These are phyloP conservation scores for Drosophila lacteicornis DNA, from an alignment of 1,140 invertebrate genomes.

Conservation along the genomic window DNA sequence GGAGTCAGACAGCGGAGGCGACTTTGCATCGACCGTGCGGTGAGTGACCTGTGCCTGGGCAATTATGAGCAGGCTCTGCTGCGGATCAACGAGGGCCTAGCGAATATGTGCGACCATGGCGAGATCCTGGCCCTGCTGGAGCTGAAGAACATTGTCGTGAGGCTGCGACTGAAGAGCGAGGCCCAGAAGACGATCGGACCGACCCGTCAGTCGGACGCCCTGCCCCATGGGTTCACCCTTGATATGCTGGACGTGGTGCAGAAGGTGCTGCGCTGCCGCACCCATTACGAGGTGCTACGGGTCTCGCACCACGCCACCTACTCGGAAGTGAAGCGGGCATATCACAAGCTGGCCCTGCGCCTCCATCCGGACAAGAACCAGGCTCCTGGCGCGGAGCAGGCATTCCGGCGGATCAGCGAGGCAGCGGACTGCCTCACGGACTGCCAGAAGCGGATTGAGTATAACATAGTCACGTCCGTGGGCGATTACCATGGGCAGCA, in stretches of 20 bases:
- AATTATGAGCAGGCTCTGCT: constrained; percentile 52
- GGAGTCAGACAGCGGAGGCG: not conserved
- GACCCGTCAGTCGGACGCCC: constrained; percentile 49
- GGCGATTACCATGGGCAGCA: constrained; percentile 26
- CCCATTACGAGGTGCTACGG: constrained; percentile 98
- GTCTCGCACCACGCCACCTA: constrained; percentile 96
- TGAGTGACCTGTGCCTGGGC: constrained; percentile 47
- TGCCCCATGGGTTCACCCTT: constrained; percentile 55
- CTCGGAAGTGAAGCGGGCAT: constrained; percentile 97
- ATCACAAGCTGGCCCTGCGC: constrained; percentile 97
- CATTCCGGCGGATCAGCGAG: constrained; percentile 97
- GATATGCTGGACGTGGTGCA: constrained; percentile 88
- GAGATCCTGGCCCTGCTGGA: constrained; percentile 53
- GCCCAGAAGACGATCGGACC: constrained; percentile 39
- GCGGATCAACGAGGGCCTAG: constrained; percentile 48
- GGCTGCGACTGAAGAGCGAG: constrained; percentile 45
- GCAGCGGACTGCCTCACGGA: constrained; percentile 97
- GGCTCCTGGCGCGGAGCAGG: constrained; percentile 96
- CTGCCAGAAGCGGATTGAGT: constrained; percentile 95
- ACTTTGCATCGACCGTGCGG: constrained; percentile 23
- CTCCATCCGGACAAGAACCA: constrained; percentile 99
- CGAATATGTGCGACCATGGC: constrained; percentile 8
- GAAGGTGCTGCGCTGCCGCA: constrained; percentile 90
- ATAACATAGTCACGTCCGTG: constrained; percentile 89
- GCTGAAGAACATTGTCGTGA: constrained; percentile 58